Base-by-base conservation (phyloP, 2,888 invertebrate genomes). In the Nomada fabriciana region DNA sequence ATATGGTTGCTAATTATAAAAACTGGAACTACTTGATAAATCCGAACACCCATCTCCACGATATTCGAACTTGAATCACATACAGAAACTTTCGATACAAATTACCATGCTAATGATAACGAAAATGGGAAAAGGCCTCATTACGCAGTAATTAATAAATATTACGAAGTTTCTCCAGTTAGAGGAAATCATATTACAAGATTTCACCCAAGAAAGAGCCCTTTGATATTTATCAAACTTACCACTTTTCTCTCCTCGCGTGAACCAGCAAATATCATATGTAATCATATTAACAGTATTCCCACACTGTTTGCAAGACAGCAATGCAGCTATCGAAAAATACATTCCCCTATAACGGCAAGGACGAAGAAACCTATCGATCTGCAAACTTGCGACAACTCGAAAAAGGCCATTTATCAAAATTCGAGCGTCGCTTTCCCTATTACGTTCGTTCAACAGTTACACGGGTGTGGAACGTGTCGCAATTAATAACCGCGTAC, bases 401-500 rank as follows among this genome's bases (percentile, higher is more conserved):
- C 2, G 29, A 57, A 25, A 55, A 57, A 20, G 20, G 25, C 18
- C 59, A 18, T 67, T 59, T 47, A 36, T 74, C 57, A 67, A 74
- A 74, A 65, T 61, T 36, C 47, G 11, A 59, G 23, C 20, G 20
- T 36, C 67, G 57, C 11, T 36, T 36, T 57, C 13, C 13, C 65
- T 15, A 18, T 47, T 47, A 42, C 65, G 23, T 23, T 59, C 15
- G 57, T 65, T 18, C 47, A 52, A 57, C 47, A 20, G 36, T 36
- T 65, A 23, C 47, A 50, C 18, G 15, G 10, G 36, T 2, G 15
- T 10, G n/a, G 65, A 36, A 23, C 47, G 47, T 20, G 47, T 50
- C 65, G 57, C 47, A 59, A 67, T 74, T 74, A 74, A 74, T 74
- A 74, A 74, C 67, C 15, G 20, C 18, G 20, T 10, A 11, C n/a